These are phyloP conservation scores for Cyprinodon diabolis DNA, from an alignment of 2,797 vertebrate species.

Conservation along the genomic window DNA sequence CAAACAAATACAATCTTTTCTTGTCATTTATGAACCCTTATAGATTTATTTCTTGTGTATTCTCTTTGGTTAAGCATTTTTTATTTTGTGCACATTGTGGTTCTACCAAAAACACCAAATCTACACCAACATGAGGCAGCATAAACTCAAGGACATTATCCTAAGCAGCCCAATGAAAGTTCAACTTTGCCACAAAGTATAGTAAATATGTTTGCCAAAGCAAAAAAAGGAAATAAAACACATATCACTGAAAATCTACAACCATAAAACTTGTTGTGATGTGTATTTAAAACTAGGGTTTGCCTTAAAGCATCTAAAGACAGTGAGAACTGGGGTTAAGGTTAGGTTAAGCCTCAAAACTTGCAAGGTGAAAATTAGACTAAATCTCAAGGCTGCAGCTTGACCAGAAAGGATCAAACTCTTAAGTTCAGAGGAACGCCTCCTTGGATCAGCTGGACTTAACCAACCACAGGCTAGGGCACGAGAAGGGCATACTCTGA, in stretches of 20 bases:
- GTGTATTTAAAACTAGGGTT: conserved; percentile 59
- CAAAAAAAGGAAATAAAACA: conserved; percentile 28
- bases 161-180: conserved; percentile 34
- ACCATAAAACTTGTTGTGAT: conserved; percentile 58
- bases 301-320: conserved; percentile 52
- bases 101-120: conserved; percentile 60
- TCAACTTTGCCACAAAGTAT: conserved; percentile 52
- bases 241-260: conserved; percentile 49
- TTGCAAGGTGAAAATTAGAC: conserved; percentile 66
- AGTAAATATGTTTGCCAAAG: conserved; percentile 58
- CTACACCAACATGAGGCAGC: conserved; percentile 33
- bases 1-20: conserved; percentile 65
- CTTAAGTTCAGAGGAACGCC: conserved; percentile 59
- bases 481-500: conserved; percentile 26
- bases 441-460: conserved; percentile 61
- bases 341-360: conserved; percentile 62
- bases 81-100: conserved; percentile 39
- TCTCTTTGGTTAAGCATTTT: conserved; percentile 32
- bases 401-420: conserved; percentile 44
- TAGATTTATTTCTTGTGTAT: conserved; percentile 32
- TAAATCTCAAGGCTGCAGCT: conserved; percentile 46
- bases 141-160: conserved; percentile 38
- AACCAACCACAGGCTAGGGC: conserved; percentile 56
- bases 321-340: conserved; percentile 63
- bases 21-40: conserved; percentile 29